Evolutionary conservation across 2,113 vertebrate genomes (phyloP).

Genomic region (Syrmaticus mikado): DNA sequence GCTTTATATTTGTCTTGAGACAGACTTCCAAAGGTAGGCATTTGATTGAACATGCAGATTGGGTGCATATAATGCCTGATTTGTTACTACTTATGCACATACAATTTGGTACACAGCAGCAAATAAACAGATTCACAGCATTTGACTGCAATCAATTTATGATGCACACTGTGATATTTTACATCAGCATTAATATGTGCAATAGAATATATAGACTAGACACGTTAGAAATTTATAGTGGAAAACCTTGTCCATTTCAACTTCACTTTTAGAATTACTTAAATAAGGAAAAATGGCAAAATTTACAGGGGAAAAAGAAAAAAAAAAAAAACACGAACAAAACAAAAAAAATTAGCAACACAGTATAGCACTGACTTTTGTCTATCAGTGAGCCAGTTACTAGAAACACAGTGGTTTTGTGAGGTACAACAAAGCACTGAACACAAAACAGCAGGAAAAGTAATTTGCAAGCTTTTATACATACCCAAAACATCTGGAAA

Average conservation of each 20-base stretch:
- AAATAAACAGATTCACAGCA: neutral
- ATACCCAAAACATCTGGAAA: slow-evolving; percentile 90
- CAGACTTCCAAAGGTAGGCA: neutral
- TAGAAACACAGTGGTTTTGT: slow-evolving; percentile 16
- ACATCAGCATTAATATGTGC: neutral
- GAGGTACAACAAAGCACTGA: slow-evolving; percentile 56
- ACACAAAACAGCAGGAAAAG: slow-evolving; percentile 70
- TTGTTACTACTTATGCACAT: neutral
- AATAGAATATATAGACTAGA: neutral
- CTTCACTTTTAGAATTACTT: neutral
- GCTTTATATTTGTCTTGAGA: neutral
- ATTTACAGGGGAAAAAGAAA: neutral
- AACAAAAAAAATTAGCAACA: neutral
- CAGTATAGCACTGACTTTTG: neutral
- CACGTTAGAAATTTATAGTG: neutral
- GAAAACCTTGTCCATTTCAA: slow-evolving; percentile 17
- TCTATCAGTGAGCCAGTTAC: slow-evolving; percentile 25
- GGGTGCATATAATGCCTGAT: neutral
- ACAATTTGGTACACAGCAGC: neutral
- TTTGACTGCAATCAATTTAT: neutral
- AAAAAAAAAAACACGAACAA: no score
- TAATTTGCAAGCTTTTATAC: slow-evolving; percentile 79
- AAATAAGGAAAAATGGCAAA: neutral
- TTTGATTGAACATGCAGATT: neutral
- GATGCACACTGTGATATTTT: neutral